These are phyloP conservation scores for Fulica atra DNA, from an alignment of 2,113 vertebrate species.

Conservation along the genomic window DNA sequence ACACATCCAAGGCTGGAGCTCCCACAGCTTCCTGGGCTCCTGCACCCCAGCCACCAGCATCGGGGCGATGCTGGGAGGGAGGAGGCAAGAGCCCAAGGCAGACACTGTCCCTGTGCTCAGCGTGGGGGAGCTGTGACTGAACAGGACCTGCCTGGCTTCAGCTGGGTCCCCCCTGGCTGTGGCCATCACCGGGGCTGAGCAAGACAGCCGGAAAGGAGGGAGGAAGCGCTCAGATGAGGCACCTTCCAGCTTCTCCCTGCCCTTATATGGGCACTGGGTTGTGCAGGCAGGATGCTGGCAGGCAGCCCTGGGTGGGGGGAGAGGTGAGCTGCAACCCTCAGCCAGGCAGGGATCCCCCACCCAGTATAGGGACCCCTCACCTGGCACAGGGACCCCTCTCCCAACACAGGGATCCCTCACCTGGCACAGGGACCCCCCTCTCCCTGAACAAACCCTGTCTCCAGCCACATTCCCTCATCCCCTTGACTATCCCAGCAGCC, in stretches of 20 bases:
- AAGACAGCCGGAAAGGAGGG: not conserved
- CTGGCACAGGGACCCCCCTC: no score
- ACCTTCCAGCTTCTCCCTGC: not conserved
- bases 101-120: accelerated
- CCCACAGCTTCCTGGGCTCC: no score
- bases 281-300: not conserved
- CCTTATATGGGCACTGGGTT: not conserved
- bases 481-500: no score
- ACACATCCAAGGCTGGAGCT: not conserved
- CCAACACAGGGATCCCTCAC: no score
- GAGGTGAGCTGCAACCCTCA: not conserved
- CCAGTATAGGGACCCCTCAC: no score
- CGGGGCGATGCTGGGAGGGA: not conserved
- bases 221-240: not conserved
- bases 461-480: no score
- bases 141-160: not conserved
- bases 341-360: not conserved
- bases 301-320: not conserved
- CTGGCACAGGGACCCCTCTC: no score
- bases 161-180: not conserved
- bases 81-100: not conserved
- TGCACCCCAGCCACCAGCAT: not conserved
- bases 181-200: not conserved
- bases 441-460: no score
- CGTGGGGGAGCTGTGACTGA: not conserved